Conservation (phyloP, 2,113 vertebrate species). For the Coturnix japonica region DNA sequence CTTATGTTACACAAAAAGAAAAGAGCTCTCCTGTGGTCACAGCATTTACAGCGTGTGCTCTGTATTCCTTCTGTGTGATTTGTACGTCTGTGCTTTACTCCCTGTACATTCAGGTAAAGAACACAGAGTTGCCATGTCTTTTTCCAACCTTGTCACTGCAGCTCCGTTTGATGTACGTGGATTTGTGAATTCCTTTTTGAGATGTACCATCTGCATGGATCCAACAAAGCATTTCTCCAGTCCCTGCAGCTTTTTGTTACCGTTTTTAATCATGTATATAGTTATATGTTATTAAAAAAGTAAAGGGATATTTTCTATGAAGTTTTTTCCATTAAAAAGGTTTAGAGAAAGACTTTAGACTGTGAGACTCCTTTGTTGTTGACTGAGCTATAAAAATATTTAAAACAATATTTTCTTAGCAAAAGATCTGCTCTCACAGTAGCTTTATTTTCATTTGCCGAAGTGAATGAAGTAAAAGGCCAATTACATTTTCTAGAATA, state of each 20-base stretch:
- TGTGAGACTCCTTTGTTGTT: slow-evolving; percentile 64
- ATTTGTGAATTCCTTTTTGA: slow-evolving; percentile 52
- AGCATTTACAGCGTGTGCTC: slow-evolving; percentile 80
- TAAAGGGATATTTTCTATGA: slow-evolving; percentile 80
- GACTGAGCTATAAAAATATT: slow-evolving; percentile 51
- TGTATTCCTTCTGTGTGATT: slow-evolving; percentile 66
- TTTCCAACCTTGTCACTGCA: background rate
- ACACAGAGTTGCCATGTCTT: slow-evolving; percentile 23
- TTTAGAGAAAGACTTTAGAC: slow-evolving; percentile 71
- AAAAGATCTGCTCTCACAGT: slow-evolving; percentile 54
- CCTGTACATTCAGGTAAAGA: slow-evolving; percentile 27
- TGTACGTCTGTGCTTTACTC: slow-evolving; percentile 62
- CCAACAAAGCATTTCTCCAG: slow-evolving; percentile 33
- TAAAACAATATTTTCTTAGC: slow-evolving; percentile 47
- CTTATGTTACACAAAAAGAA: slow-evolving; percentile 70
- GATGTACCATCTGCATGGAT: slow-evolving; percentile 47
- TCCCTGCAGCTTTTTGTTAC: slow-evolving; percentile 77
- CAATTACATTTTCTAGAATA: slow-evolving; percentile 33
- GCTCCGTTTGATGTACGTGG: slow-evolving; percentile 44
- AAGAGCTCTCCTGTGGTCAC: slow-evolving; percentile 75
- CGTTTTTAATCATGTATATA: slow-evolving; percentile 84
- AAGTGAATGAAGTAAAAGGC: slow-evolving; percentile 59
- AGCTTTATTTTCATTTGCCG: slow-evolving; percentile 72
- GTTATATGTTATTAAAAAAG: slow-evolving; percentile 86
- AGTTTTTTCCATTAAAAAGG: slow-evolving; percentile 79